These are phyloP conservation scores for Crambe crambe DNA, from an alignment of 37 sponge, comb jelly and placozoan species.

Conservation along the genomic window DNA sequence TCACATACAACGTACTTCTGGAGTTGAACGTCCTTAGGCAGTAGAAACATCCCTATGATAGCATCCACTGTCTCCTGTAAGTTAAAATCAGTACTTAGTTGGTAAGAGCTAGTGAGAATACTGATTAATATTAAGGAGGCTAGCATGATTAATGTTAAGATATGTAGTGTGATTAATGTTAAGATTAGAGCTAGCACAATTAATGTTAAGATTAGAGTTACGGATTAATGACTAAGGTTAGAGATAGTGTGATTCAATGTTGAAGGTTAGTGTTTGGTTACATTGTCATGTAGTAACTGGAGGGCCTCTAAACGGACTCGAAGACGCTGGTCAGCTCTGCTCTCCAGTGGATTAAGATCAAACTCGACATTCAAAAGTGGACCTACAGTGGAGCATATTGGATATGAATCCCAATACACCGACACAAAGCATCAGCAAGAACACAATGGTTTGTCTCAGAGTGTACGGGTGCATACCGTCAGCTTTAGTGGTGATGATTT, in stretches of 20 bases:
- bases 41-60: slow-evolving; percentile 65
- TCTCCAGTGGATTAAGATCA: slow-evolving; percentile 71
- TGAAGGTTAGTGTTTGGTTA: too few species aligned
- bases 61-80: slow-evolving; percentile 69
- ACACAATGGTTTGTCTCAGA: too few species aligned
- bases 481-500: background rate
- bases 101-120: too few species aligned
- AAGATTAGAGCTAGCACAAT: too few species aligned
- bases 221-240: background rate
- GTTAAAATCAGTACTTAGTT: too few species aligned
- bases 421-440: background rate
- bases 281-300: slow-evolving; percentile 69
- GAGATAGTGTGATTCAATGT: background rate
- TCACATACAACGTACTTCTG: slow-evolving; percentile 33
- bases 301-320: slow-evolving; percentile 46
- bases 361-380: slow-evolving; percentile 40
- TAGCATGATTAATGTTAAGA: too few species aligned
- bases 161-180: background rate
- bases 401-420: background rate
- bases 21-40: slow-evolving; percentile 63
- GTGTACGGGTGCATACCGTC: too few species aligned
- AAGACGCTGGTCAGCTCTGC: slow-evolving; percentile 43
- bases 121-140: too few species aligned
- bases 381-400: background rate
- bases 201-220: too few species aligned